Evolutionary conservation across 1,140 invertebrate genomes (phyloP), one percentile per base, ranked within the genome.

Genomic region (Aphaenogaster floridana): DNA sequence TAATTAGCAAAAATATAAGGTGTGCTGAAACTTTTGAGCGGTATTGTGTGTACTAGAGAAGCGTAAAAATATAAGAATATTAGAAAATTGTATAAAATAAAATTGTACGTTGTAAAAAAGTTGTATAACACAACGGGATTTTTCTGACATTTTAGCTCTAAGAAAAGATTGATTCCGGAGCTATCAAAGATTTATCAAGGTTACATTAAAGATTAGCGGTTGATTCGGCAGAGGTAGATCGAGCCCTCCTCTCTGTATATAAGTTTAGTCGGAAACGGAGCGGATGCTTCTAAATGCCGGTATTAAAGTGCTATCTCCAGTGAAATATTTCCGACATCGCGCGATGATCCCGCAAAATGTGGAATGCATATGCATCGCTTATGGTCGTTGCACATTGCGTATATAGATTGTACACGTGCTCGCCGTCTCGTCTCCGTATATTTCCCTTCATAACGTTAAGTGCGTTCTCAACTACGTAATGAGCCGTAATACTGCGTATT

Each of bases 381-480:
- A 74, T 71, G 69, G n/a, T 74, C 80, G 77, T 11, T 52, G 39
- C 52, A 54, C 69, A 74, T 83, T 15, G 21, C 34, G 59, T 17
- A 64, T 36, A 59, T 85, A 72, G 76, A 77, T 52, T 50, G 42
- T 83, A 69, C 54, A 45, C 74, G 72, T 64, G 71, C 59, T 52
- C 15, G 54, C 52, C 87, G 88, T 89, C 71, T 63, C 76, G 83
- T 89, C 76, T 86, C 81, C 66, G 63, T 72, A 85, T 80, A 90
- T 89, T 86, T 79, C 88, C 77, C 88, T 89, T 90, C 89, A 81
- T 50, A 52, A 45, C 21, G 69, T 61, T 90, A 90, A 89, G 88
- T 81, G 50, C 83, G 57, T 77, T 59, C 69, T 86, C 88, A 90
- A 90, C 88, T 86, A 87, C 50, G 74, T 90, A 90, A 90, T 90